Evolutionary conservation across 2,888 invertebrate species (phyloP).

Genomic region (Pyrocoelia pectoralis): DNA sequence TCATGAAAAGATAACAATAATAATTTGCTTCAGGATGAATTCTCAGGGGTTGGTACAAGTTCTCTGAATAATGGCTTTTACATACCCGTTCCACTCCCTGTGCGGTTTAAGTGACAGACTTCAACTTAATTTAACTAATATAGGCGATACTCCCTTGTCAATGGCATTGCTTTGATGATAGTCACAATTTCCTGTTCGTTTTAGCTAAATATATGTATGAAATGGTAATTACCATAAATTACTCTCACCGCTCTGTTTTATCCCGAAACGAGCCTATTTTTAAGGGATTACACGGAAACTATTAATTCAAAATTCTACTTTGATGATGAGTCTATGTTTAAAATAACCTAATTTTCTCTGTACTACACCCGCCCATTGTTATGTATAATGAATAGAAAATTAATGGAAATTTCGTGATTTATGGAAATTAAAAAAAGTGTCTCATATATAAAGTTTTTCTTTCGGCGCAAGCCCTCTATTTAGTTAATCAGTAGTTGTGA

Average conservation of each 20-base stretch:
- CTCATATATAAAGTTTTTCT: slow-evolving; percentile 11
- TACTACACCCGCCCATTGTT: neutral
- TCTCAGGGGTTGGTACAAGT: slow-evolving; percentile 28
- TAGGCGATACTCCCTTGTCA: slow-evolving; percentile 40
- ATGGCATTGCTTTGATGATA: slow-evolving; percentile 30
- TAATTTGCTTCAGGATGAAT: slow-evolving; percentile 32
- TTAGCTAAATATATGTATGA: slow-evolving; percentile 15
- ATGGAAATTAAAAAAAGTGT: neutral
- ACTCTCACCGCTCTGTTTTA: slow-evolving; percentile 1
- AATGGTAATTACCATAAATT: slow-evolving; percentile 12
- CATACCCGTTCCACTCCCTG: slow-evolving; percentile 41
- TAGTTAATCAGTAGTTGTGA: slow-evolving; percentile 44
- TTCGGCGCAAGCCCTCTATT: slow-evolving; percentile 12
- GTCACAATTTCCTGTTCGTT: slow-evolving; percentile 24
- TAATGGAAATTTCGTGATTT: neutral
- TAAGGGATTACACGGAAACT: slow-evolving; percentile 1
- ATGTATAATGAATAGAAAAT: slow-evolving; percentile 4
- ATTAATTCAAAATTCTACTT: neutral
- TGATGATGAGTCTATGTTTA: neutral
- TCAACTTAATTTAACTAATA: slow-evolving; percentile 48
- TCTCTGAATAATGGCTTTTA: slow-evolving; percentile 41
- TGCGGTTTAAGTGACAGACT: slow-evolving; percentile 41
- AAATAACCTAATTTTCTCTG: neutral
- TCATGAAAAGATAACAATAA: slow-evolving; percentile 30
- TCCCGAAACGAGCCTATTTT: slow-evolving; percentile 1